These are phyloP conservation scores for Botia almorhae DNA, from an alignment of 2,797 vertebrate species.

Conservation along the genomic window DNA sequence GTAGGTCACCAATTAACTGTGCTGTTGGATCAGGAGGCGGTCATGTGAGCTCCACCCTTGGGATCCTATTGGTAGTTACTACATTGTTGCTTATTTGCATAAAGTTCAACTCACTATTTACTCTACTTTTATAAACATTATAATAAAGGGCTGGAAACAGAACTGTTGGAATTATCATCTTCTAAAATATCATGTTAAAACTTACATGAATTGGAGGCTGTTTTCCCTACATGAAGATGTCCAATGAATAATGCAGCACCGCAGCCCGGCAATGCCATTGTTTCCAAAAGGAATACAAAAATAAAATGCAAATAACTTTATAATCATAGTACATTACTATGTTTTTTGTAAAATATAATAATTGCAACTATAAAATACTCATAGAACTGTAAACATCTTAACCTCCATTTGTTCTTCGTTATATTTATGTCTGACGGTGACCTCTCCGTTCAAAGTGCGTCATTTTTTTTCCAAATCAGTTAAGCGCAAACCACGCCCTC, in stretches of 20 bases:
- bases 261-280: background rate
- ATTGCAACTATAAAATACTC: too few relatives aligned
- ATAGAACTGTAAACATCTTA: too few relatives aligned
- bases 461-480: too few relatives aligned
- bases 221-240: background rate
- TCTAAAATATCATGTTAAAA: background rate
- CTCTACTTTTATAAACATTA: background rate
- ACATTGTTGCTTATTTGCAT: conserved; percentile 25
- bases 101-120: conserved; percentile 6
- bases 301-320: too few relatives aligned
- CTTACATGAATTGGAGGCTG: background rate
- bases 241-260: background rate
- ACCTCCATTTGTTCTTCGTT: too few relatives aligned
- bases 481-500: too few relatives aligned
- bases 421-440: too few relatives aligned
- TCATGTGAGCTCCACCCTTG: background rate
- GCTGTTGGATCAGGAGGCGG: background rate
- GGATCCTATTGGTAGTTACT: background rate
- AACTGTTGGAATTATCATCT: background rate
- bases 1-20: background rate
- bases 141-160: background rate
- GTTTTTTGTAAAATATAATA: too few relatives aligned
- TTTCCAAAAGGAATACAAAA: too few relatives aligned
- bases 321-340: too few relatives aligned
- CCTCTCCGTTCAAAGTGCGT: too few relatives aligned